These are phyloP conservation scores for Moxostoma hubbsi DNA, from an alignment of 2,797 vertebrate genomes.

Conservation along the genomic window DNA sequence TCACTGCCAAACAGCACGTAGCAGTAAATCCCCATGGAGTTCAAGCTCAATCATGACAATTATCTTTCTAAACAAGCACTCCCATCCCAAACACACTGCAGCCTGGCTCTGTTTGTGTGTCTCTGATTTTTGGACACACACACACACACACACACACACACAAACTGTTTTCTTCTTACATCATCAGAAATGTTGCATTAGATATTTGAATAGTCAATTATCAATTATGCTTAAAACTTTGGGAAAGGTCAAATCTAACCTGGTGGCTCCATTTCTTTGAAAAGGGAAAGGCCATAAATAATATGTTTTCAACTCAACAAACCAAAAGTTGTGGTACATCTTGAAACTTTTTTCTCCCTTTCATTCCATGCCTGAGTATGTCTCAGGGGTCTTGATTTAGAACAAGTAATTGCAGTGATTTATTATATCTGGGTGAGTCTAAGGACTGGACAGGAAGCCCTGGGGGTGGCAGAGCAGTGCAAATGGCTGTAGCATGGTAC, in stretches of 20 bases:
- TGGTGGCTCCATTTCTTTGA: neutral
- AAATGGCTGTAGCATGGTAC: conserved; percentile 49
- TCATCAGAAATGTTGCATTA: neutral
- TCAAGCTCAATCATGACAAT: conserved; percentile 25
- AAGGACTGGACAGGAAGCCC: conserved; percentile 56
- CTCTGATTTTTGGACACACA: neutral
- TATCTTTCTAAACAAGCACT: conserved; percentile 51
- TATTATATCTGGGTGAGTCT: conserved; percentile 38
- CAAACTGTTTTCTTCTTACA: neutral
- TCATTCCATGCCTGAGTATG: conserved; percentile 16
- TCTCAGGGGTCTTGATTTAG: conserved; percentile 52
- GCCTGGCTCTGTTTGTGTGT: conserved; percentile 13
- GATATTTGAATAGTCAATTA: neutral
- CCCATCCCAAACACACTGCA: conserved; percentile 14
- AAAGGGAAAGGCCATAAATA: neutral
- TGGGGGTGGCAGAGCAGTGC: conserved; percentile 43
- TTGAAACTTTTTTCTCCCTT: neutral
- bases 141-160: no score
- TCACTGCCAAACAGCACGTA: conserved; percentile 56
- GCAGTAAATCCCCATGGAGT: conserved; percentile 51
- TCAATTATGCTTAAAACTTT: neutral
- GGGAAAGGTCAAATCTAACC: neutral
- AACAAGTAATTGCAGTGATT: conserved; percentile 58
- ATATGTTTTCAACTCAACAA: neutral
- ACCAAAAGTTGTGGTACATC: neutral